Evolutionary conservation across 2,113 vertebrate species (phyloP).

Genomic region (Pomatorhinus ruficollis): DNA sequence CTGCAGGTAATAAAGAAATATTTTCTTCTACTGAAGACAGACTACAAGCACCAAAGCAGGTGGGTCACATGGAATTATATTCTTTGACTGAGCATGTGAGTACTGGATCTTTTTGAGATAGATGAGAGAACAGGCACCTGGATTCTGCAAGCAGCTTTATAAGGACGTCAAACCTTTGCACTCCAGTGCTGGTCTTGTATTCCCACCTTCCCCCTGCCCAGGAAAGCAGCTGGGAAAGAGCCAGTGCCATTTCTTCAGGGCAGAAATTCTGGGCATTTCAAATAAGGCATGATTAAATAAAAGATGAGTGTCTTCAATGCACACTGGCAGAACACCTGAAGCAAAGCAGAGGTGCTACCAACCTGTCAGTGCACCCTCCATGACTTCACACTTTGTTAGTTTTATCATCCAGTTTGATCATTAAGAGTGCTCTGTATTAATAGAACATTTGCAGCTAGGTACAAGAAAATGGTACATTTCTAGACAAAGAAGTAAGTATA

Average conservation of each 20-base stretch:
- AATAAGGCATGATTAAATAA: background rate
- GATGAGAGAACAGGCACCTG: background rate
- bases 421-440: background rate
- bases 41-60: background rate
- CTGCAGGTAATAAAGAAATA: background rate
- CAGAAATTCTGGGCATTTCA: background rate
- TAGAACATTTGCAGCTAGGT: background rate
- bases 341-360: background rate
- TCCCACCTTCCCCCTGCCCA: background rate
- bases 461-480: background rate
- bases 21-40: background rate
- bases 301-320: background rate
- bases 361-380: background rate
- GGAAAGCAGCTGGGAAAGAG: background rate
- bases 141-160: background rate
- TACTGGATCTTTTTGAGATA: background rate
- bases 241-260: background rate
- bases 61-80: background rate
- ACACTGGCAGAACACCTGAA: background rate
- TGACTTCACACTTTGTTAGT: rapidly evolving
- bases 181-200: background rate
- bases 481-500: background rate
- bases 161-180: background rate
- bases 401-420: background rate
- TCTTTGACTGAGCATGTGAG: background rate